phyloP scores from a whole-genome alignment of 1,140 invertebrate species.

The Papilio machaon region DNA sequence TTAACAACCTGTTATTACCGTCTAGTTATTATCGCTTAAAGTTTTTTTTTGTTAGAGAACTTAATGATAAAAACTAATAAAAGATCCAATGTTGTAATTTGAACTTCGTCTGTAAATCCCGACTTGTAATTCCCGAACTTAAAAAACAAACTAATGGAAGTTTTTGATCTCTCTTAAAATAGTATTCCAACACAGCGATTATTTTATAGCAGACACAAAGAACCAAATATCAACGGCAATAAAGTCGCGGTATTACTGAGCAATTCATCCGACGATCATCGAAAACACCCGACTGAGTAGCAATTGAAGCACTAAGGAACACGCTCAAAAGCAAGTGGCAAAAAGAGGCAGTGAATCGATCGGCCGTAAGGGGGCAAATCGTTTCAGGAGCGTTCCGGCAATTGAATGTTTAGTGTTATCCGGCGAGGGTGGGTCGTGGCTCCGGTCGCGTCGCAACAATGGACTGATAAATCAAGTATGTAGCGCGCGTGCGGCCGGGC shows the following conservation, averaged over 20 bases:
- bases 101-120: neutral
- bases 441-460: conserved; percentile 72
- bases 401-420: conserved; percentile 75
- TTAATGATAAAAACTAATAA: neutral
- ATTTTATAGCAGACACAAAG: neutral
- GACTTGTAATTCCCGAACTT: too few species aligned
- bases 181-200: neutral
- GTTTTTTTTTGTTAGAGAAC: conserved; percentile 10
- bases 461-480: conserved; percentile 80
- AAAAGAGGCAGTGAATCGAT: conserved; percentile 67
- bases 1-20: conserved; percentile 28
- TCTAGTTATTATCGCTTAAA: conserved; percentile 7
- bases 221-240: neutral
- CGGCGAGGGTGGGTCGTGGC: conserved; percentile 65
- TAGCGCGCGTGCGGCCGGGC: conserved; percentile 69
- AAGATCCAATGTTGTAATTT: neutral
- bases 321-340: conserved; percentile 46
- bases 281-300: conserved; percentile 29
- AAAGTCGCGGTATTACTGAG: conserved; percentile 15
- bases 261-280: conserved; percentile 31
- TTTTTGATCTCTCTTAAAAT: neutral
- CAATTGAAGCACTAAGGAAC: conserved; percentile 27
- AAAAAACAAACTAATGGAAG: neutral
- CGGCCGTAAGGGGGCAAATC: conserved; percentile 69
- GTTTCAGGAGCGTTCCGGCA: conserved; percentile 72